Evolutionary conservation across 2,888 invertebrate species (phyloP), one percentile per base, ranked within the genome.

Genomic region (Nomada ferruginata): DNA sequence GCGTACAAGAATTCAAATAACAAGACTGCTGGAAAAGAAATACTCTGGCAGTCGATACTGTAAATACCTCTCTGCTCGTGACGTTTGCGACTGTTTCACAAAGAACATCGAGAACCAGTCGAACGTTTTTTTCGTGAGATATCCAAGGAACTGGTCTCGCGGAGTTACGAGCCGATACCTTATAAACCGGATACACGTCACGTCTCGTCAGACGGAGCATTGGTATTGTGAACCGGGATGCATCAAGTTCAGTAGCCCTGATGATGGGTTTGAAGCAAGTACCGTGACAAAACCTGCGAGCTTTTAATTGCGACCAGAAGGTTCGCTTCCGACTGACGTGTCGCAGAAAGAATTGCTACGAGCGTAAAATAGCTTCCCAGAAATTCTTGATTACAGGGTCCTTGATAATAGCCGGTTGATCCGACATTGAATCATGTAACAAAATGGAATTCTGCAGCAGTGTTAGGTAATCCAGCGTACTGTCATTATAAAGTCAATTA

Each of bases 141-240:
- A 88, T 87, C 89, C 82, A 68, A 73, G 88, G 86, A 90, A 91
- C 90, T 90, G 89, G 87, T 88, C 85, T 66, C 83, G 79, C 65
- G 60, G 70, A 69, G 63, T 83, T 82, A 84, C 76, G 66, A 79
- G 76, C 82, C 79, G 84, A 85, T 86, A 84, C 76, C 74, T 82
- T 80, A 83, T 71, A 84, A 88, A 89, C 85, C 78, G 84, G 82
- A 83, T 85, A 83, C 81, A 68, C 80, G 77, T 87, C 84, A 84
- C 73, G 74, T 82, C 81, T 79, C 76, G 78, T 84, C 79, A 81
- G 63, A 50, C 20, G 66, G 55, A 77, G 81, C 71, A 81, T 83
- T 59, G 64, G 63, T 65, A 23, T 52, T 36, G 64, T 55, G 50
- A 60, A 85, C 71, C 52, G 76, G 76, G 85, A 87, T 83, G 79